Conservation (phyloP, 2,888 invertebrate genomes). For the Machimus rusticus region DNA sequence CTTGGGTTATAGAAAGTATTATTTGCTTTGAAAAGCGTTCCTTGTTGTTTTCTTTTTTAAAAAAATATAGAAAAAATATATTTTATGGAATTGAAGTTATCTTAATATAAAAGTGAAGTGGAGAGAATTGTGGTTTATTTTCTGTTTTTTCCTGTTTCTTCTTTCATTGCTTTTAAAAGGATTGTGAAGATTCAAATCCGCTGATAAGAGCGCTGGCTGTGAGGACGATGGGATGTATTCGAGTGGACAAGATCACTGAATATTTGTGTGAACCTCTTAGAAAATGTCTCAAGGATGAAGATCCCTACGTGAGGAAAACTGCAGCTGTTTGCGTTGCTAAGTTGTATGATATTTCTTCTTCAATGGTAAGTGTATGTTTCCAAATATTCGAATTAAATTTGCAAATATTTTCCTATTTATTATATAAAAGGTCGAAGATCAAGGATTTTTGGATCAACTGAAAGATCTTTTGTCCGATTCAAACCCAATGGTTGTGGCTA, state of each 20-base stretch:
- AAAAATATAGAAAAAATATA: not conserved
- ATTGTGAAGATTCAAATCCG: slow-evolving; percentile 99
- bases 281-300: slow-evolving; percentile 94
- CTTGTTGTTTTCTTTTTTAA: slow-evolving; percentile 56
- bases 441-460: slow-evolving; percentile 96
- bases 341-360: slow-evolving; percentile 91
- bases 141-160: not conserved
- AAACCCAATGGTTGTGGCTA: slow-evolving; percentile 99
- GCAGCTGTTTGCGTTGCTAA: slow-evolving; percentile 99
- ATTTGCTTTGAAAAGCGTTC: slow-evolving; percentile 45
- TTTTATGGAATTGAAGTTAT: slow-evolving; percentile 2
- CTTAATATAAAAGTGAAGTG: not conserved
- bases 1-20: slow-evolving; percentile 57
- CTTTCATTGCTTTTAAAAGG: slow-evolving; percentile 67
- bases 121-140: not conserved
- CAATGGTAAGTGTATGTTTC: slow-evolving; percentile 66
- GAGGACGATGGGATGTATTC: slow-evolving; percentile 99
- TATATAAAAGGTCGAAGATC: slow-evolving; percentile 62
- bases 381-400: not conserved
- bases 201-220: slow-evolving; percentile 97
- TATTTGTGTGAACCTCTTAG: slow-evolving; percentile 97
- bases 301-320: slow-evolving; percentile 97
- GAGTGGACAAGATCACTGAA: slow-evolving; percentile 99
- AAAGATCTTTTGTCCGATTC: slow-evolving; percentile 98
- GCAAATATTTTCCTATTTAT: not conserved